phyloP scores from a whole-genome alignment of 2,113 vertebrate genomes.

The Acrocephalus arundinaceus region DNA sequence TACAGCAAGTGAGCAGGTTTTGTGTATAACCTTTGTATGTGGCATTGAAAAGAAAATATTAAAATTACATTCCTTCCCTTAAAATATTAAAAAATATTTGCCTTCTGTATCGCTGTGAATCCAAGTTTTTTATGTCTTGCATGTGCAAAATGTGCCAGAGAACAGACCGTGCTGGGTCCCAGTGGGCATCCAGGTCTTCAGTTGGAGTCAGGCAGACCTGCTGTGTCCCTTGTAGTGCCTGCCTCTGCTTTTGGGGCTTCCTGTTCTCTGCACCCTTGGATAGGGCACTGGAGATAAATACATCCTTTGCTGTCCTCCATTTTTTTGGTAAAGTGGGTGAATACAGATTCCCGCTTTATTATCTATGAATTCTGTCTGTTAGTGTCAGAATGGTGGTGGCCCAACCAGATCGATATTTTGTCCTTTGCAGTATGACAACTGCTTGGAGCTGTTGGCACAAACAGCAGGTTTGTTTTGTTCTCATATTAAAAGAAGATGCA shows the following conservation, averaged over 20 bases:
- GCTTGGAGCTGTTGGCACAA: neutral
- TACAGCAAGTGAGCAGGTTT: neutral
- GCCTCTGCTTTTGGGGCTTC: neutral
- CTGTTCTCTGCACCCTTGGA: neutral
- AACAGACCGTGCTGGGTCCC: neutral
- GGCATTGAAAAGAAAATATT: neutral
- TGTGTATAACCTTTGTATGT: neutral
- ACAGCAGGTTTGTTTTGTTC: slow-evolving; percentile 31
- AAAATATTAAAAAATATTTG: neutral
- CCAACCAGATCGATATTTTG: neutral
- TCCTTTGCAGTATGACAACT: neutral
- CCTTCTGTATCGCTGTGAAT: neutral
- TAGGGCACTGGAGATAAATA: neutral
- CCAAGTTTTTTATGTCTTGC: neutral
- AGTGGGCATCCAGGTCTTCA: accelerated
- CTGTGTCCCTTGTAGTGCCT: neutral
- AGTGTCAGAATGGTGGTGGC: neutral
- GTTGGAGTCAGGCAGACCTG: neutral
- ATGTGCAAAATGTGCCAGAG: accelerated
- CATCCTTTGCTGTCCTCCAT: neutral
- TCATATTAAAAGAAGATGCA: neutral
- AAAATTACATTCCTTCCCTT: neutral
- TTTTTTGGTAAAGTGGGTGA: neutral
- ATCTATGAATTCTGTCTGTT: neutral
- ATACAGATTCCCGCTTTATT: neutral